Conservation (phyloP, 1,140 invertebrate species). For the Littorina saxatilis region DNA sequence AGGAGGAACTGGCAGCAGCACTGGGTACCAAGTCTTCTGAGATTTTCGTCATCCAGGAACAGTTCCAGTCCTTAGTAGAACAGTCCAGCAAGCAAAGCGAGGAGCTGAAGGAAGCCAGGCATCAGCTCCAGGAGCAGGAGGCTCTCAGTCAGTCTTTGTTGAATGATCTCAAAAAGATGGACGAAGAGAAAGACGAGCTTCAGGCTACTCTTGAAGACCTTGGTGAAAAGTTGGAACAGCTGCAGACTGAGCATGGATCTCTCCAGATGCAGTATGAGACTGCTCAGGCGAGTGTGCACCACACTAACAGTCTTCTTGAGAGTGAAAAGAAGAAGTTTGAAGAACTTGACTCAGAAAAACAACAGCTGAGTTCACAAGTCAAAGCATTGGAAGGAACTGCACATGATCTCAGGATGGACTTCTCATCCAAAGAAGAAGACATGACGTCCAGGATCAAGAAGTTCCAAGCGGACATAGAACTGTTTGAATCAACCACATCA, state of each 20-base stretch:
- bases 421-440: constrained; percentile 2
- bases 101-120: constrained; percentile 23
- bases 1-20: constrained; percentile 33
- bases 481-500: background rate
- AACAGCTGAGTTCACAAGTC: background rate
- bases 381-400: background rate
- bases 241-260: background rate
- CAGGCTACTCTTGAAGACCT: background rate
- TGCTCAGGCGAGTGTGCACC: background rate
- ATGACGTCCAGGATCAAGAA: background rate
- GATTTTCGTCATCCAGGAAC: constrained; percentile 5
- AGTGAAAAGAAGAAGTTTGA: constrained; percentile 9
- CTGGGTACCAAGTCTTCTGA: constrained; percentile 3
- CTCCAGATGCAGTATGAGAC: constrained; percentile 15
- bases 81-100: constrained; percentile 27
- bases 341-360: background rate
- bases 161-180: constrained; percentile 8
- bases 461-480: background rate
- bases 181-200: constrained; percentile 18
- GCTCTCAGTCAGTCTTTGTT: background rate
- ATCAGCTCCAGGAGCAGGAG: constrained; percentile 1
- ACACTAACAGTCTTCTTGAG: background rate
- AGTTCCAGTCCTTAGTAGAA: constrained; percentile 16
- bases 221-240: constrained; percentile 1
- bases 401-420: background rate